phyloP scores from a whole-genome alignment of 2,113 vertebrate genomes.

The Microtus oregoni region DNA sequence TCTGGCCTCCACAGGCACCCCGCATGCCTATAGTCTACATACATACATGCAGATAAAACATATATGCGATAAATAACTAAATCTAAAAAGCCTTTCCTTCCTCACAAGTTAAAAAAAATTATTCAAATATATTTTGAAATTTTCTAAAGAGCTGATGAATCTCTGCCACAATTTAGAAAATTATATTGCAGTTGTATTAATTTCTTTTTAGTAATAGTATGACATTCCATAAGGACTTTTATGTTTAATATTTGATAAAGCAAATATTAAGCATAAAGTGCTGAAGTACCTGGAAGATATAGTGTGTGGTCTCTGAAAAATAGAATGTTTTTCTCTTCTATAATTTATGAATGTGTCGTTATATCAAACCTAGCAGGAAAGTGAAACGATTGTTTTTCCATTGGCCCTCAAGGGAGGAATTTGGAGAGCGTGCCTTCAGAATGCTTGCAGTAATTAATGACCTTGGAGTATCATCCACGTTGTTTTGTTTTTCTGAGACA shows the following conservation, averaged over 20 bases:
- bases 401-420: not conserved
- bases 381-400: slow-evolving; percentile 13
- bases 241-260: slow-evolving; percentile 54
- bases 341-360: slow-evolving; percentile 33
- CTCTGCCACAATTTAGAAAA: slow-evolving; percentile 12
- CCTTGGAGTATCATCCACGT: not conserved
- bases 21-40: not conserved
- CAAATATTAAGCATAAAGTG: slow-evolving; percentile 53
- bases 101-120: not conserved
- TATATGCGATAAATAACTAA: not conserved
- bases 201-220: slow-evolving; percentile 17
- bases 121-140: slow-evolving; percentile 46
- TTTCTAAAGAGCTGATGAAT: slow-evolving; percentile 16
- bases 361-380: not conserved
- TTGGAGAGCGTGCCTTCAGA: not conserved
- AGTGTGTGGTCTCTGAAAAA: slow-evolving; percentile 19
- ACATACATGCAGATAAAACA: not conserved
- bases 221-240: not conserved
- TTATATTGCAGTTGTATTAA: slow-evolving; percentile 24
- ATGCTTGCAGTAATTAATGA: slow-evolving; percentile 16
- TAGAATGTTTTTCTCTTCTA: not conserved
- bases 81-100: not conserved
- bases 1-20: not conserved
- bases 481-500: not conserved
- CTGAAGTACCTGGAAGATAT: slow-evolving; percentile 37